Percentiles rank a stretch among this genome's conserved stretches.
Conservation (phyloP, 2,888 invertebrate genomes). For the Dermolepida albohirtum region DNA sequence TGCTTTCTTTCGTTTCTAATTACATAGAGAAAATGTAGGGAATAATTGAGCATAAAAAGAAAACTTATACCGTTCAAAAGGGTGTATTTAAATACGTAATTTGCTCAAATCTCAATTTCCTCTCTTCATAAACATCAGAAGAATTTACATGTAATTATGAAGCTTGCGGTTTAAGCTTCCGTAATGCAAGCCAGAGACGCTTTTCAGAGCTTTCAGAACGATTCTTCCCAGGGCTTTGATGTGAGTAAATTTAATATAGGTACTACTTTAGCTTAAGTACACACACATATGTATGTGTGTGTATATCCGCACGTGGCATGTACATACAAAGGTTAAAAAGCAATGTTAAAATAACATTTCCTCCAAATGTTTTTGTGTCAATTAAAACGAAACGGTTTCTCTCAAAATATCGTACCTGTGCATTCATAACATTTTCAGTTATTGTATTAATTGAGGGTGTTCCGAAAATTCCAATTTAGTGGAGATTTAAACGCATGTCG, state of each 20-base stretch:
- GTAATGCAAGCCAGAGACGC: slow-evolving; percentile 58
- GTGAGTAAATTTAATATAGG: slow-evolving; percentile 60
- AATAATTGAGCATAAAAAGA: too few species aligned
- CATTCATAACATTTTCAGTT: too few species aligned
- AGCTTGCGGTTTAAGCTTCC: slow-evolving; percentile 58
- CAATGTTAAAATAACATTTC: slow-evolving; percentile 18
- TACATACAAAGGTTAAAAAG: slow-evolving; percentile 17
- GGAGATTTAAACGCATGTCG: too few species aligned
- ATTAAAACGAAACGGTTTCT: neutral
- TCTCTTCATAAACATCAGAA: slow-evolving; percentile 61
- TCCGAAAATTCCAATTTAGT: too few species aligned
- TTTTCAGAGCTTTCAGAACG: slow-evolving; percentile 58
- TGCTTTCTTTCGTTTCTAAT: too few species aligned
- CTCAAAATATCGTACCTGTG: too few species aligned
- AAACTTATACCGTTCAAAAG: too few species aligned
- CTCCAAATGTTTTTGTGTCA: slow-evolving; percentile 13
- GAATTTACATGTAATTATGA: slow-evolving; percentile 63
- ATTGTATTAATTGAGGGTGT: too few species aligned
- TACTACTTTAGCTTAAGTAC: slow-evolving; percentile 55
- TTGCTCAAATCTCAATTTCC: slow-evolving; percentile 59
- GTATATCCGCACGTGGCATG: neutral
- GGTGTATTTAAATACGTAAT: slow-evolving; percentile 57
- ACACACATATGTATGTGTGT: slow-evolving; percentile 46
- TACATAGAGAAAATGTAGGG: too few species aligned
- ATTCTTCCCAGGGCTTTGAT: slow-evolving; percentile 60